Conservation (phyloP, 2,113 vertebrate species). For the Stigmatopora nigra region DNA sequence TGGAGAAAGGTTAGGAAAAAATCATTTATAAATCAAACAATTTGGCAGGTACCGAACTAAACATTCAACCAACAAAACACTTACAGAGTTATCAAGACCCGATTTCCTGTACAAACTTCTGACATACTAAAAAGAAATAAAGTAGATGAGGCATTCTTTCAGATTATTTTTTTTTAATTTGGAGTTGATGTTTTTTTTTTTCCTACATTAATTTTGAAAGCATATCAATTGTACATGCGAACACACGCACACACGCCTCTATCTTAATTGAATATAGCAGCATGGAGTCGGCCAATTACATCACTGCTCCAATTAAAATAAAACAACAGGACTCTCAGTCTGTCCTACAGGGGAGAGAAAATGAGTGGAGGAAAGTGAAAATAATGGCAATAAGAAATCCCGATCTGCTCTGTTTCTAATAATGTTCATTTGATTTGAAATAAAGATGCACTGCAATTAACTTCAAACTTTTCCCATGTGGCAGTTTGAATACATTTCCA, state of each 20-base stretch:
- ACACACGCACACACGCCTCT: conserved; percentile 26
- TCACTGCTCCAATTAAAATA: conserved; percentile 69
- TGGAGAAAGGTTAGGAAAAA: too few species aligned
- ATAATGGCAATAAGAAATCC: conserved; percentile 62
- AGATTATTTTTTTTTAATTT: neutral
- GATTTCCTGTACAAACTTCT: neutral
- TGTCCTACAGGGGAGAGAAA: conserved; percentile 69
- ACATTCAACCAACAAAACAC: too few species aligned
- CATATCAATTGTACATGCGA: conserved; percentile 10
- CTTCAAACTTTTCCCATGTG: conserved; percentile 65
- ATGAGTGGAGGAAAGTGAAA: conserved; percentile 48
- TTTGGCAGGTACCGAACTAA: too few species aligned
- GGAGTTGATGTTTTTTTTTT: neutral
- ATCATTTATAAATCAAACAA: too few species aligned
- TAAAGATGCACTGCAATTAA: conserved; percentile 66
- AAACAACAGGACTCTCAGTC: conserved; percentile 69
- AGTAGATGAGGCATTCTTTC: neutral
- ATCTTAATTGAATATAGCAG: conserved; percentile 63
- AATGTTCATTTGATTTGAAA: conserved; percentile 68
- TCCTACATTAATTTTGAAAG: conserved; percentile 2
- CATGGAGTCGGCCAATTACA: conserved; percentile 70
- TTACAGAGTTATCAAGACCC: too few species aligned
- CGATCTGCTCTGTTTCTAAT: conserved; percentile 66
- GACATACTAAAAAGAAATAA: neutral
- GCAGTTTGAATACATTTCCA: conserved; percentile 46